Percentiles rank a stretch among this genome's conserved stretches.
Evolutionary conservation across 2,797 vertebrate species (phyloP).

Genomic region (Sorex maritimensis): DNA sequence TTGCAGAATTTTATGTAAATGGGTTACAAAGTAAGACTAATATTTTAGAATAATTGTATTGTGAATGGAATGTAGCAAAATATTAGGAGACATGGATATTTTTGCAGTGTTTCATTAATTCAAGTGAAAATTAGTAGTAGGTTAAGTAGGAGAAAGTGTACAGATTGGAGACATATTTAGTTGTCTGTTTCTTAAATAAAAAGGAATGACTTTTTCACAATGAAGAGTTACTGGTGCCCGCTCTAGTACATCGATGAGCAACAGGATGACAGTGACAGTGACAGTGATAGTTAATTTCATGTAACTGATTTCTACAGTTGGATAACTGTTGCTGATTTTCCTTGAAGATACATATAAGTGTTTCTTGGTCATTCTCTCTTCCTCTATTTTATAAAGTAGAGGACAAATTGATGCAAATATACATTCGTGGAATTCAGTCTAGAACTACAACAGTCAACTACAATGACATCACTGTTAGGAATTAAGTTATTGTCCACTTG

Average conservation of each 20-base stretch:
- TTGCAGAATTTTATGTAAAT: background rate
- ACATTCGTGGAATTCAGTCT: background rate
- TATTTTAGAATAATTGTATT: conserved; percentile 12
- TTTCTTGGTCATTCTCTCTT: background rate
- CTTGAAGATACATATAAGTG: background rate
- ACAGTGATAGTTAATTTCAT: background rate
- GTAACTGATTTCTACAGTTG: background rate
- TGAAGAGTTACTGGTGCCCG: too few relatives aligned
- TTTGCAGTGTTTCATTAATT: background rate
- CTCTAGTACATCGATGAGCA: too few relatives aligned
- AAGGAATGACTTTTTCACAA: background rate
- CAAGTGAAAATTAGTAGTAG: background rate
- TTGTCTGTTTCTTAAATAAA: too few relatives aligned
- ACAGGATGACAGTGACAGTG: too few relatives aligned
- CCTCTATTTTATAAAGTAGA: background rate
- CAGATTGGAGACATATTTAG: background rate
- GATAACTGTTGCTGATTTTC: background rate
- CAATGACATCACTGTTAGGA: too few relatives aligned
- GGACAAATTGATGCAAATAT: background rate
- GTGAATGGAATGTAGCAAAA: background rate
- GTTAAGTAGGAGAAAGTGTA: background rate
- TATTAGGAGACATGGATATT: background rate
- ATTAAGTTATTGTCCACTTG: too few relatives aligned
- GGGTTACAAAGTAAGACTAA: background rate
- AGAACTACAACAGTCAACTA: background rate